Conservation (phyloP, 2,113 vertebrate genomes). For the Pionites leucogaster region DNA sequence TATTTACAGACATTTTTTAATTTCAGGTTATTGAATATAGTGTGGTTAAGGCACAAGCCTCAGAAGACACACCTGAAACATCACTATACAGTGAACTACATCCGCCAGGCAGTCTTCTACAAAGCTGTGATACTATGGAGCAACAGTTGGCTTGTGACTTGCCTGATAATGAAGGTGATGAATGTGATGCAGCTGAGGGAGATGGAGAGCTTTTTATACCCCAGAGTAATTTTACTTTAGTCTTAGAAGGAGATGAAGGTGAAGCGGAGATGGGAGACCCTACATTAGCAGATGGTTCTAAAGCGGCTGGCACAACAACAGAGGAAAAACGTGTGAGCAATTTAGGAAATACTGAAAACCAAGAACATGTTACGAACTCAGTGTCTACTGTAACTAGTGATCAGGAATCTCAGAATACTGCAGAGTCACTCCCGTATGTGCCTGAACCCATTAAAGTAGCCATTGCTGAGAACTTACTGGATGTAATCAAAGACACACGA, state of each 20-base stretch:
- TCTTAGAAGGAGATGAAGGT: slow-evolving; percentile 86
- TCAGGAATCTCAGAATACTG: slow-evolving; percentile 60
- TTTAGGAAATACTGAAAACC: not conserved
- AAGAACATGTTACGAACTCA: slow-evolving; percentile 33
- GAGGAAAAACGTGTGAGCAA: not conserved
- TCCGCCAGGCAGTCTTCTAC: slow-evolving; percentile 77
- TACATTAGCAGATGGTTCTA: not conserved
- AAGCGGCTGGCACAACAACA: not conserved
- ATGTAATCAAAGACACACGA: slow-evolving; percentile 76
- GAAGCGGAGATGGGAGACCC: slow-evolving; percentile 62
- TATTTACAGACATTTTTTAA: not conserved
- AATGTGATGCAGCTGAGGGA: slow-evolving; percentile 66
- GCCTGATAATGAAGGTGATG: slow-evolving; percentile 59
- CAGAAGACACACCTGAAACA: slow-evolving; percentile 28
- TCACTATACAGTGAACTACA: slow-evolving; percentile 74
- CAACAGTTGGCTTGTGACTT: slow-evolving; percentile 72
- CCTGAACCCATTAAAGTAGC: slow-evolving; percentile 76
- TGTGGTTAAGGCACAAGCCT: slow-evolving; percentile 37
- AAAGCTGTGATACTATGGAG: slow-evolving; percentile 70
- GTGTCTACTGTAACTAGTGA: slow-evolving; percentile 59
- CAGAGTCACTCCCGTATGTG: slow-evolving; percentile 73
- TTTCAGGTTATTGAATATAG: slow-evolving; percentile 58
- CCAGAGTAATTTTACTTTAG: slow-evolving; percentile 84
- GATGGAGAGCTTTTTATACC: slow-evolving; percentile 72
- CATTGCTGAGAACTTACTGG: slow-evolving; percentile 76